Percentiles rank a stretch among this genome's conserved stretches.
These are phyloP conservation scores for Pollimyrus isidori DNA, from an alignment of 2,113 vertebrate genomes.

Conservation along the genomic window DNA sequence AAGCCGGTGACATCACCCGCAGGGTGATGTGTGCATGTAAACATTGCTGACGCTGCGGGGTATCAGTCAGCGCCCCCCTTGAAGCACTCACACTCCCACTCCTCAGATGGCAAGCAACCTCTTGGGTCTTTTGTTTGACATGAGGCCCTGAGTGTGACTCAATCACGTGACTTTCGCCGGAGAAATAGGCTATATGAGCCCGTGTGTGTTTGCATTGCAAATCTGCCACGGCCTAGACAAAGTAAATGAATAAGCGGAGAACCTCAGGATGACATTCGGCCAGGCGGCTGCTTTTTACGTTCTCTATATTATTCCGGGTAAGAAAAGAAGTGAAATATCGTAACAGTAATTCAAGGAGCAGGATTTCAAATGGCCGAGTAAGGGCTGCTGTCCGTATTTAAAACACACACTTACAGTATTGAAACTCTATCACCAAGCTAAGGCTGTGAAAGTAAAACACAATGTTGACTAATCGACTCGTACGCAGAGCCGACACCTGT, in stretches of 20 bases:
- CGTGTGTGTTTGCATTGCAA: not conserved
- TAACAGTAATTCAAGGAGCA: not conserved
- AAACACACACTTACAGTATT: not conserved
- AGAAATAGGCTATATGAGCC: not conserved
- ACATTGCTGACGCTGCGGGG: not conserved
- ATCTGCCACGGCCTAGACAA: not conserved
- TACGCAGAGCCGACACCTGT: not conserved
- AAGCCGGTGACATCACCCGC: not conserved
- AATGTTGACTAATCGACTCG: not conserved
- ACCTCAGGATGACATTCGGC: not conserved
- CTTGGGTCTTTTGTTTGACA: not conserved
- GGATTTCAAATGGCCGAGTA: not conserved
- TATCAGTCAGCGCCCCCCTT: not conserved
- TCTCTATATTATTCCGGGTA: not conserved
- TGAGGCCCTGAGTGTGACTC: not conserved
- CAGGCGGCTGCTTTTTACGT: not conserved
- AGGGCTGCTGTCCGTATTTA: not conserved
- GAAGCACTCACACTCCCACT: not conserved
- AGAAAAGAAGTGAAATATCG: not conserved
- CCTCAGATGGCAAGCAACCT: not conserved
- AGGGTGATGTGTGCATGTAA: not conserved
- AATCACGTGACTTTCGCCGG: not conserved
- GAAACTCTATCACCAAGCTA: not conserved
- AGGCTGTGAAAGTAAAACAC: not conserved
- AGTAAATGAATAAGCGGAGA: not conserved